Evolutionary conservation across 2,888 invertebrate species (phyloP).

Genomic region (Cheilosia variabilis): DNA sequence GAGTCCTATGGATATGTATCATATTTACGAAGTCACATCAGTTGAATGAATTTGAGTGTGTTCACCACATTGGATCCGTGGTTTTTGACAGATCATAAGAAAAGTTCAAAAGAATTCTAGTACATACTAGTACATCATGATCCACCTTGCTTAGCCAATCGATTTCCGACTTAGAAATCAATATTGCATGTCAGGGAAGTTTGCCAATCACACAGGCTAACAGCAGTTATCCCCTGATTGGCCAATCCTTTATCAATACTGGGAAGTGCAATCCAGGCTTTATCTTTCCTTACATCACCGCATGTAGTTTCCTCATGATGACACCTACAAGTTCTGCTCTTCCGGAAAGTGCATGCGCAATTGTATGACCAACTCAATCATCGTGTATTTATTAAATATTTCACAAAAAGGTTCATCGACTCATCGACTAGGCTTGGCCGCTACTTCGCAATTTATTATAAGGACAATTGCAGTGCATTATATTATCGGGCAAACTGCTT

Average conservation of each 20-base stretch:
- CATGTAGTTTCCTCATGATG: conserved; percentile 41
- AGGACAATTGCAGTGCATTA: conserved; percentile 47
- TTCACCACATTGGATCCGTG: no score
- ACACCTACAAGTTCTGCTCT: conserved; percentile 7
- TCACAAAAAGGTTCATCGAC: conserved; percentile 54
- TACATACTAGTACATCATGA: no score
- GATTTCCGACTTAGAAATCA: no score
- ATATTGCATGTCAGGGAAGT: not conserved
- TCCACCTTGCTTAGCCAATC: no score
- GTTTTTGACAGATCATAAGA: no score
- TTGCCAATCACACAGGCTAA: not conserved
- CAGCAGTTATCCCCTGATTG: conserved; percentile 14
- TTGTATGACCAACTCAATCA: conserved; percentile 53
- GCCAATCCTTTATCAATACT: conserved; percentile 50
- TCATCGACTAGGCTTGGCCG: conserved; percentile 68
- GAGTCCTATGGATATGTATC: no score
- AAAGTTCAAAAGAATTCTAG: no score
- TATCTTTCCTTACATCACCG: conserved; percentile 20
- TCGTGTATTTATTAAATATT: conserved; percentile 34
- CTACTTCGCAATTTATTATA: conserved; percentile 1
- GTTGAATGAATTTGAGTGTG: no score
- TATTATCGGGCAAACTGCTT: conserved; percentile 35
- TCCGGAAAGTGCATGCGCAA: conserved; percentile 7
- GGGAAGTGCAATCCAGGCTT: conserved; percentile 23
- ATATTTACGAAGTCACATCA: no score